Evolutionary conservation across 2,113 vertebrate species (phyloP).

Genomic region (Spheniscus mendiculus): DNA sequence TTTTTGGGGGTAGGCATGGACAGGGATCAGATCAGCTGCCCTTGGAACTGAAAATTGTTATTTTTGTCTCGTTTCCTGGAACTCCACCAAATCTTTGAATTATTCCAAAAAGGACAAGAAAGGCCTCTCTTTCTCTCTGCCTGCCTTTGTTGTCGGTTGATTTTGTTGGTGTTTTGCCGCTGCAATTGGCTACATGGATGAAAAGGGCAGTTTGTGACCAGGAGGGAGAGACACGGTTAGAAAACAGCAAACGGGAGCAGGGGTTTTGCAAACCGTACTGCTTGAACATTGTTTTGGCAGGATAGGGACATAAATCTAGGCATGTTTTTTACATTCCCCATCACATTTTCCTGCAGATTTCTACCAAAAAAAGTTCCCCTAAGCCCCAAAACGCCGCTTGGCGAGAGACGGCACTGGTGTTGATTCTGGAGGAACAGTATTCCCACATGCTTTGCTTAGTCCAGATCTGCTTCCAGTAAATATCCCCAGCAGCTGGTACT

Average conservation of each 20-base stretch:
- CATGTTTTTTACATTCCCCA: not conserved
- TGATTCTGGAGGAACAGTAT: slow-evolving; percentile 16
- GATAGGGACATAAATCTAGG: not conserved
- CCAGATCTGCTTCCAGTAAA: slow-evolving; percentile 20
- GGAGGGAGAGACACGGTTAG: not conserved
- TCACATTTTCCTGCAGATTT: slow-evolving; percentile 8
- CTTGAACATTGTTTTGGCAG: not conserved
- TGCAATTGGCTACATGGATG: not conserved
- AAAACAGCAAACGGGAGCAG: not conserved
- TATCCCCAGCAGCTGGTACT: not conserved
- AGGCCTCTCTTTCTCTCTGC: not conserved
- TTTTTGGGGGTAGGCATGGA: not conserved
- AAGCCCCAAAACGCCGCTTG: not conserved
- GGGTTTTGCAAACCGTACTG: not conserved
- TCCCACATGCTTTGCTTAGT: slow-evolving; percentile 27
- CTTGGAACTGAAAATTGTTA: not conserved
- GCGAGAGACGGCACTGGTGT: not conserved
- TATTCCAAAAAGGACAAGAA: not conserved
- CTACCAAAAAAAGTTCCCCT: slow-evolving; percentile 1
- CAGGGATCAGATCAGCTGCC: not conserved
- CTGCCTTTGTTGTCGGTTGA: not conserved
- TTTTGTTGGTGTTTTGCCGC: slow-evolving; percentile 6
- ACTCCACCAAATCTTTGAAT: not conserved
- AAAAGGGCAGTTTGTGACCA: slow-evolving; percentile 10
- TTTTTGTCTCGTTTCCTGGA: slow-evolving; percentile 6